Evolutionary conservation across 2,797 vertebrate genomes (phyloP).

Genomic region (Allobates femoralis): DNA sequence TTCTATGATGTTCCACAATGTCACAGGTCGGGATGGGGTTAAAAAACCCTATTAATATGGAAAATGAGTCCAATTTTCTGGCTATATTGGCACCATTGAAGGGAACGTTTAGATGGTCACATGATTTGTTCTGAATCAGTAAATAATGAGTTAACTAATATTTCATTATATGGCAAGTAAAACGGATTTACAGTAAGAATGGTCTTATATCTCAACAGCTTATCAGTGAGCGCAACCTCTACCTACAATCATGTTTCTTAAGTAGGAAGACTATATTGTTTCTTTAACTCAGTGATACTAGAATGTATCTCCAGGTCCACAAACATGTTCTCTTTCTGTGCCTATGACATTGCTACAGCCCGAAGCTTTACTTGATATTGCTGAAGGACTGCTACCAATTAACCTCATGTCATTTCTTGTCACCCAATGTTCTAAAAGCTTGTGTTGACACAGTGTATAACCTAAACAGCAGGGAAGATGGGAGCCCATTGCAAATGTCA

Average conservation of each 20-base stretch:
- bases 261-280: background rate
- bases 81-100: background rate
- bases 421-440: slow-evolving; percentile 58
- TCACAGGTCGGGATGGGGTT: too few relatives aligned
- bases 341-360: slow-evolving; percentile 19
- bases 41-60: too few relatives aligned
- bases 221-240: background rate
- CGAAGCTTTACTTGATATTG: slow-evolving; percentile 52
- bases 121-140: background rate
- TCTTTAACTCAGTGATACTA: background rate
- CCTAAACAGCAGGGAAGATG: slow-evolving; percentile 49
- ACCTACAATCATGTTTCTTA: background rate
- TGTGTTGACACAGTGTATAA: slow-evolving; percentile 59
- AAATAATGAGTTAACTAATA: background rate
- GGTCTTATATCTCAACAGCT: background rate
- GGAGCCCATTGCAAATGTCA: slow-evolving; percentile 54
- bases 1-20: too few relatives aligned
- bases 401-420: slow-evolving; percentile 59
- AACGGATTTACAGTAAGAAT: background rate
- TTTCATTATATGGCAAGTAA: background rate
- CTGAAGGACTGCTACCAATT: slow-evolving; percentile 57
- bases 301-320: slow-evolving; percentile 13
- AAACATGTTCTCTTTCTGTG: slow-evolving; percentile 31
- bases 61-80: background rate
- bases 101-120: background rate